Base-by-base conservation (phyloP, 2,797 vertebrate species). In the Pangasius djambal region DNA sequence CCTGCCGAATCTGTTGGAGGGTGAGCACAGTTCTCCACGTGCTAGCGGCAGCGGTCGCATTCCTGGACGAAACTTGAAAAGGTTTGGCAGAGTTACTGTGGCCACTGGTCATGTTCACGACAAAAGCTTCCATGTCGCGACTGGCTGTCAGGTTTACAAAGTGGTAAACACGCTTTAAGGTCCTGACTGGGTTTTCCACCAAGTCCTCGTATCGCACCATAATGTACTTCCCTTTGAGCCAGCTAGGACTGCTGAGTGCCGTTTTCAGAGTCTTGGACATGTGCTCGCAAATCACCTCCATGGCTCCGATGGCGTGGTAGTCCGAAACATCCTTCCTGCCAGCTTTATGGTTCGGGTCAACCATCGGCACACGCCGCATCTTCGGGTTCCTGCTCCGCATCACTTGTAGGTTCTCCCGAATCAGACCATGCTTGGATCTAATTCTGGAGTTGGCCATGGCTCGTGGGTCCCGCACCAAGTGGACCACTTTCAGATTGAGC, bases 281-380 rank as follows among this genome's bases (percentile, higher is more conserved):
- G 89, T 97, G 97, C 92, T 97, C 97, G 55, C 99, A 99, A 93
- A 99, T 99, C 89, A 99, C 98, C 92, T 99, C 98, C 98, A 99
- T 98, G 86, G 98, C 98, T 48, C 97, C 97, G 8, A 99, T 96
- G n/a, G 98, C 98, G 87, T 99, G 97, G 94, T 98, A 99, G 93
- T 99, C 98, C 0, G 97, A 97, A 6, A 97, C 97, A 0, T 97
- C 98, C 87, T 97, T 97, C 89, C 96, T 96, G 40, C 97, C 97
- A 89, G 96, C 94, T 93, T 98, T 98, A 93, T 98, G 98, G 63
- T 97, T 94, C 0, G 97, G 96, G 89, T 98, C 97, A 48, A 97
- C 96, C 7, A 98, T 98, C 31, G 97, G 97, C 92, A 98, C 96
- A 89, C 97, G 96, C 50, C 98, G 97, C 40, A 97, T 97, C 88